Conservation (phyloP, 2,113 vertebrate species). For the Heloderma charlesbogerti region DNA sequence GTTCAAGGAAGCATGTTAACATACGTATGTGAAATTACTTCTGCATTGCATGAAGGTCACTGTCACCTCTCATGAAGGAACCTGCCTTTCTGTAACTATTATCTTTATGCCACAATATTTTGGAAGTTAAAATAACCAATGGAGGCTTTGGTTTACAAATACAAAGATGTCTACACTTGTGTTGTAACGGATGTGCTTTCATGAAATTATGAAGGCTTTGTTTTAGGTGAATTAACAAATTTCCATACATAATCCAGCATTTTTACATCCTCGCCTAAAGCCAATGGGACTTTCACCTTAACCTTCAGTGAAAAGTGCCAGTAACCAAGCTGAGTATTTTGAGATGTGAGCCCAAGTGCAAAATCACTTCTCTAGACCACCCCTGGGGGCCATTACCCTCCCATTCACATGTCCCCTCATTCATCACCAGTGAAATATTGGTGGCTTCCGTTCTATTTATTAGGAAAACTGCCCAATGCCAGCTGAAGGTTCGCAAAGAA, state of each 20-base stretch:
- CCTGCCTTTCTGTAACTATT: background rate
- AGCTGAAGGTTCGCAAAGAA: slow-evolving; percentile 54
- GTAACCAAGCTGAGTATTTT: background rate
- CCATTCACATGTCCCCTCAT: background rate
- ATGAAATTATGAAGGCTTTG: background rate
- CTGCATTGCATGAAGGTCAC: too few species aligned
- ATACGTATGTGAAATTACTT: background rate
- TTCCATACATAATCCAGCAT: background rate
- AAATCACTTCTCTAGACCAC: background rate
- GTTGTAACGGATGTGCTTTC: background rate
- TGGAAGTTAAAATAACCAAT: background rate
- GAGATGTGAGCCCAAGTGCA: background rate
- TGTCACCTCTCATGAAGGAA: background rate
- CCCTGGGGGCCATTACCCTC: background rate
- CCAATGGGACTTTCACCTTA: background rate
- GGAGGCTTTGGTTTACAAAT: background rate
- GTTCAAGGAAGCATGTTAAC: background rate
- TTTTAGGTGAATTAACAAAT: background rate
- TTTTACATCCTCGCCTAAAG: slow-evolving; percentile 19
- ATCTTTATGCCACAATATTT: background rate
- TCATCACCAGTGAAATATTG: slow-evolving; percentile 13
- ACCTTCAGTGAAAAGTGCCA: background rate
- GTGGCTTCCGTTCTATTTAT: slow-evolving; percentile 39
- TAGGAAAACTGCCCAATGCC: slow-evolving; percentile 13
- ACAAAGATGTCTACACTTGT: background rate